These are phyloP conservation scores for Formica aserva DNA, from an alignment of 2,888 invertebrate species.

Conservation along the genomic window DNA sequence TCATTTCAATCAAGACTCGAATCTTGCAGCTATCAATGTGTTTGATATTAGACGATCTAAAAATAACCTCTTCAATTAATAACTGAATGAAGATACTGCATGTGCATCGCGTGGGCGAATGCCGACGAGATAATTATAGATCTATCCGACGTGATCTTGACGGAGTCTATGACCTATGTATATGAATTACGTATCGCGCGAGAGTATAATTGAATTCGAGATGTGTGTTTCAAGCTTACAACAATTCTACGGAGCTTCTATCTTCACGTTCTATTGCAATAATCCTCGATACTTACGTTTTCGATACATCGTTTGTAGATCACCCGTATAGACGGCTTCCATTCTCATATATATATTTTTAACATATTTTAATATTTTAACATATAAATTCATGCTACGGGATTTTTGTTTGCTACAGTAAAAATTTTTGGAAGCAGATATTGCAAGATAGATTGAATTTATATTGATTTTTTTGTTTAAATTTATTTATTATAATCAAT, in stretches of 20 bases:
- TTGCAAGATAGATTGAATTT: not conserved
- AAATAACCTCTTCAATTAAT: conserved; percentile 79
- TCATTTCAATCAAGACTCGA: conserved; percentile 64
- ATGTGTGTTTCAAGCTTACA: not conserved
- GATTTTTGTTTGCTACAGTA: not conserved
- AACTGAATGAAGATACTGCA: conserved; percentile 70
- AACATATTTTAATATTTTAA: not conserved
- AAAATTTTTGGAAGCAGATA: not conserved
- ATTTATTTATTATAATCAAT: conserved; percentile 5
- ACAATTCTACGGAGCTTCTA: conserved; percentile 11
- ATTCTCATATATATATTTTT: not conserved
- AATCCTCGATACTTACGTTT: conserved; percentile 21
- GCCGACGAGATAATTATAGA: conserved; percentile 79
- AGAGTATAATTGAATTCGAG: not conserved
- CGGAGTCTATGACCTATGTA: conserved; percentile 58
- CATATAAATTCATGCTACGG: conserved; percentile 22
- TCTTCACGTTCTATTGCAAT: not conserved
- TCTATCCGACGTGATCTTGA: conserved; percentile 66
- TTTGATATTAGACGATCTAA: conserved; percentile 69
- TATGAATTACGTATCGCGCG: not conserved
- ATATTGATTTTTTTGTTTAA: not conserved
- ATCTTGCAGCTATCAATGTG: conserved; percentile 55
- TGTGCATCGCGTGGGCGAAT: conserved; percentile 71
- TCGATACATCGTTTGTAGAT: conserved; percentile 8
- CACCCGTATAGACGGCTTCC: not conserved